Percentiles rank a stretch among this genome's conserved stretches.
These are phyloP conservation scores for Volucella inflata DNA, from an alignment of 2,888 invertebrate species.

Conservation along the genomic window DNA sequence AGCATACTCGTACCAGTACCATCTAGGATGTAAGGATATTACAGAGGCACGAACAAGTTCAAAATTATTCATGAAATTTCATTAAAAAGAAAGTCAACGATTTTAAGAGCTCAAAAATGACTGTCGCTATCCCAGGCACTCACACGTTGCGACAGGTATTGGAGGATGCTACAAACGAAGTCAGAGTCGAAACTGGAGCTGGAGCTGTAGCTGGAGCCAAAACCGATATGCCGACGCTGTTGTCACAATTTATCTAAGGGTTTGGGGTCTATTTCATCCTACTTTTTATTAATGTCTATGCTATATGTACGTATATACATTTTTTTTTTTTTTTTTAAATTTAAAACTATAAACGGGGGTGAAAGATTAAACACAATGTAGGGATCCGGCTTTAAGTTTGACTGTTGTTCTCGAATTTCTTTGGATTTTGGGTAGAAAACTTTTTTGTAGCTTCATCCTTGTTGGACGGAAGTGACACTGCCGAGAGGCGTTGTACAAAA, in stretches of 20 bases:
- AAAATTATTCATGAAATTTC: constrained; percentile 60
- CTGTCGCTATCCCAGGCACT: constrained; percentile 12
- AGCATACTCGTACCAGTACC: too few species aligned
- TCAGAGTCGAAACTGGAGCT: too few species aligned
- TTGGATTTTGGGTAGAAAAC: constrained; percentile 19
- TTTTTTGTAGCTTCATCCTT: neutral
- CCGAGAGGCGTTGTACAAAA: neutral
- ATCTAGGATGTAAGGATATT: constrained; percentile 41
- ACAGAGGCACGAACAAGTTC: constrained; percentile 15
- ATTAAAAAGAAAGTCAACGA: constrained; percentile 64
- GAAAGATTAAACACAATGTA: constrained; percentile 26
- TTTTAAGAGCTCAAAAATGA: constrained; percentile 46
- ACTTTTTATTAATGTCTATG: neutral
- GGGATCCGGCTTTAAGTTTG: neutral
- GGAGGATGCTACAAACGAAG: neutral
- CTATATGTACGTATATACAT: too few species aligned
- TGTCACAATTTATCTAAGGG: neutral
- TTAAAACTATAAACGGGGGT: constrained; percentile 26
- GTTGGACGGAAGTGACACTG: constrained; percentile 3
- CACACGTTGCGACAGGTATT: constrained; percentile 9
- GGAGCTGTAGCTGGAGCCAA: too few species aligned
- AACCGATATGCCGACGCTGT: too few species aligned
- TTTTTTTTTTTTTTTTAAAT: constrained; percentile 9
- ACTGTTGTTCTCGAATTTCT: neutral
- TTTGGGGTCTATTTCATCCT: constrained; percentile 8